Base-by-base conservation (phyloP, 1,140 invertebrate genomes). In the Patella vulgata region DNA sequence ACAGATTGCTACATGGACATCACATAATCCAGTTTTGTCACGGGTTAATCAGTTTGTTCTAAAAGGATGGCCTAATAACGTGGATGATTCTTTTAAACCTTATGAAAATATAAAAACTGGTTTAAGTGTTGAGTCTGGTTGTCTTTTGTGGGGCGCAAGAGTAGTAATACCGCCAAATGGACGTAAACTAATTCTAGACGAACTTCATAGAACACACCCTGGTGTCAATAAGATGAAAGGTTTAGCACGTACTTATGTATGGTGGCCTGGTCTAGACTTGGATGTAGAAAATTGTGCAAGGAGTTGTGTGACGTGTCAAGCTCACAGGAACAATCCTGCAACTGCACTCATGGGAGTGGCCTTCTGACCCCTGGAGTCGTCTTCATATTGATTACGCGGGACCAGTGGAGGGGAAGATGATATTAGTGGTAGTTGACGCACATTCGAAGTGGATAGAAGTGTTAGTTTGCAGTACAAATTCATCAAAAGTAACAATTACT, bases 381-480 rank as follows among this genome's bases (percentile, higher is more conserved):
- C 42, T 87, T 0, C 86, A 88, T 63, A 73, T 85, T 0, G 87
- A 87, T 68, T 87, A 85, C 68, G 82, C 82, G 4, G 84, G 85
- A 12, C 85, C 81, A 19, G 76, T 83, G 31, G 43, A 76, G 40
- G 71, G 70, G 50, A 52, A 52, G 33, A 64, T 64, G 59, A 64
- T 59, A 25, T 43, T 74, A 2, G 59, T 72, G 19, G 53, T 67
- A 3, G 42, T 61, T 17, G 66, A 74, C 42, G 50, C 60, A 21
- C 56, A 67, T 43, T 59, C 47, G 17, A 74, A 74, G 48, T 72
- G 66, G 73, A 6, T 60, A 3, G 59, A 70, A 47, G 44, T 47
- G 21, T 19, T 25, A 19, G 27, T 47, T 25, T 23, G 21, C 19
- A 47, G 27, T 19, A 19, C 21, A n/a, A 52, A 44, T 3, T 56